A percentile compares a stretch with the other conserved stretches of the same genome.
Evolutionary conservation across 2,797 vertebrate species (phyloP).

Genomic region (Gastrophryne carolinensis): DNA sequence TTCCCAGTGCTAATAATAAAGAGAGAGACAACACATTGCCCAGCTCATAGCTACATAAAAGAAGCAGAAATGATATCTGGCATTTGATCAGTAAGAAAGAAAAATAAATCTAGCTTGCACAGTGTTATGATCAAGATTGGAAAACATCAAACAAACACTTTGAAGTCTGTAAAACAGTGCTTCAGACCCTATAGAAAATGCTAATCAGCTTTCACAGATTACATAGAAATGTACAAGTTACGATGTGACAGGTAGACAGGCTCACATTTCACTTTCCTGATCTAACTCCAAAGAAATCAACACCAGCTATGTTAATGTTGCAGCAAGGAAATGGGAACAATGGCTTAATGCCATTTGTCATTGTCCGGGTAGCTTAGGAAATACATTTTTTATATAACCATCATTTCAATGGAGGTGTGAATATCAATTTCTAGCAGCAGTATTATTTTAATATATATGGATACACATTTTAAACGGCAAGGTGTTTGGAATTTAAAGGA

Average conservation of each 20-base stretch:
- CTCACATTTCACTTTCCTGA: background rate
- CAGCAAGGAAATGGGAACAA: background rate
- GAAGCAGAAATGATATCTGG: background rate
- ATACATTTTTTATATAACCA: no score
- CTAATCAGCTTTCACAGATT: background rate
- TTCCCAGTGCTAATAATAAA: no score
- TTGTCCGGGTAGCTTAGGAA: no score
- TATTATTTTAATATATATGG: no score
- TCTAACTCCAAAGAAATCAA: background rate
- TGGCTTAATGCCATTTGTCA: background rate
- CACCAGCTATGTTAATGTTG: background rate
- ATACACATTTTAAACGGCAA: no score
- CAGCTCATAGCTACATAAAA: background rate
- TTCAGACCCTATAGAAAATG: background rate
- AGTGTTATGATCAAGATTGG: background rate
- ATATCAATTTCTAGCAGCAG: no score
- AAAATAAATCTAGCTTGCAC: background rate
- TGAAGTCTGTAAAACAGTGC: constrained; percentile 1
- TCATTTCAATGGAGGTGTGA: no score
- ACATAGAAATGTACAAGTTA: background rate
- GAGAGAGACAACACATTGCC: no score
- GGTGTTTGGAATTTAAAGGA: no score
- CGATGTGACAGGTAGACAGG: background rate
- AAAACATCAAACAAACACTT: constrained; percentile 15
- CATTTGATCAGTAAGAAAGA: background rate